These are phyloP conservation scores for Labeo catla DNA, from an alignment of 2,113 vertebrate species.

Conservation along the genomic window DNA sequence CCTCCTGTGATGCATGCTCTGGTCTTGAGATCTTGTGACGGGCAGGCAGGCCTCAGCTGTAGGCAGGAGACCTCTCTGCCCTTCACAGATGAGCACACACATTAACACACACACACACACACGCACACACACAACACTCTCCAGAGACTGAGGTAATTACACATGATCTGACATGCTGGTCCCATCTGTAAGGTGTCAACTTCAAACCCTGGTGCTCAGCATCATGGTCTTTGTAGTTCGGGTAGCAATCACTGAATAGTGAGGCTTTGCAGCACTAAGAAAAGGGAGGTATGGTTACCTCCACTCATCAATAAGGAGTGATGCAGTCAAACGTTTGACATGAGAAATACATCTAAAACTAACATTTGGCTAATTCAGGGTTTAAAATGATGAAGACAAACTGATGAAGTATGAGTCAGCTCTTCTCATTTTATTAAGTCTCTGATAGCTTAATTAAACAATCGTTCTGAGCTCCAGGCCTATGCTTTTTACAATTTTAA, in stretches of 20 bases:
- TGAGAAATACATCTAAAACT: not conserved
- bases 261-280: not conserved
- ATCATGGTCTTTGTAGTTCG: constrained; percentile 27
- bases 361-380: not conserved
- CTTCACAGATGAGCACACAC: constrained; percentile 39
- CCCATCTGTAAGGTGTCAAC: constrained; percentile 45
- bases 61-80: constrained; percentile 44
- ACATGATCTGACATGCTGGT: constrained; percentile 42
- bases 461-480: not conserved
- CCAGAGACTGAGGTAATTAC: constrained; percentile 52
- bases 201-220: constrained; percentile 37
- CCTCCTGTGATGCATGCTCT: not conserved
- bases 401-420: not conserved
- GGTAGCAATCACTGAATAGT: not conserved
- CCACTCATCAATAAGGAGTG: not conserved
- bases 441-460: not conserved
- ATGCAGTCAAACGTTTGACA: not conserved
- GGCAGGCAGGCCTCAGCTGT: constrained; percentile 42
- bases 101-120: not conserved
- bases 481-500: not conserved
- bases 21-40: constrained; percentile 33
- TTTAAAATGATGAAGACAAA: constrained; percentile 17
- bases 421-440: not conserved
- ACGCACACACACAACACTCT: constrained; percentile 37
- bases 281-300: not conserved